phyloP scores from a whole-genome alignment of 2,797 vertebrate species.

The Trachurus trachurus region DNA sequence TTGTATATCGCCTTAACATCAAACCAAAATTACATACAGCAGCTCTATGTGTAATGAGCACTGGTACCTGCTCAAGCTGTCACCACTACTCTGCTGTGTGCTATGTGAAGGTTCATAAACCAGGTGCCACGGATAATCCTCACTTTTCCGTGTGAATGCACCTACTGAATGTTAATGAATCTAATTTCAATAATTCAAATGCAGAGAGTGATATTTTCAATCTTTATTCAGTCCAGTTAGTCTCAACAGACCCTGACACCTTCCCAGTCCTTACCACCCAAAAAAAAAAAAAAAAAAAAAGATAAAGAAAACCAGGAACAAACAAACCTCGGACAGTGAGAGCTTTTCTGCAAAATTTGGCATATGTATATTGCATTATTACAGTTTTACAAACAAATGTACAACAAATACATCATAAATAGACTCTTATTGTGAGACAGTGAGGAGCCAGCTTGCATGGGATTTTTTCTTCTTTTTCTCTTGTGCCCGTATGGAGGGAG shows the following conservation, averaged over 20 bases:
- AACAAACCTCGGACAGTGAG: constrained; percentile 61
- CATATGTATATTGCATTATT: constrained; percentile 88
- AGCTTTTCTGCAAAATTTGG: constrained; percentile 87
- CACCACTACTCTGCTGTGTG: neutral
- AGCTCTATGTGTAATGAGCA: neutral
- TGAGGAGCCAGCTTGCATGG: constrained; percentile 73
- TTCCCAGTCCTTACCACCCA: constrained; percentile 36
- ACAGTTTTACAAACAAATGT: constrained; percentile 91
- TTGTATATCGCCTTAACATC: neutral
- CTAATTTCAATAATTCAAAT: constrained; percentile 36
- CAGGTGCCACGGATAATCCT: neutral
- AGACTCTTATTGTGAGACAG: constrained; percentile 86
- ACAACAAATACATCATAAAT: constrained; percentile 90
- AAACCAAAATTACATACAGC: constrained; percentile 8
- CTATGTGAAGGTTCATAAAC: neutral
- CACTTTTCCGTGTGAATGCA: neutral
- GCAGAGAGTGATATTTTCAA: constrained; percentile 52
- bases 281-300: constrained; percentile 26
- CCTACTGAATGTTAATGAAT: neutral
- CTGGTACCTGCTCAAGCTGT: neutral
- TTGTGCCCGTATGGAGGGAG: constrained; percentile 64
- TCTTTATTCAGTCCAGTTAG: constrained; percentile 76
- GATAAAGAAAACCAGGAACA: constrained; percentile 72
- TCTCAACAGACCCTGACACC: constrained; percentile 61
- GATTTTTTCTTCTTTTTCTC: constrained; percentile 44